Percentiles rank a stretch among this genome's conserved stretches.
phyloP scores from a whole-genome alignment of 2,888 invertebrate genomes.

The Chaetogeoica ovagalla region DNA sequence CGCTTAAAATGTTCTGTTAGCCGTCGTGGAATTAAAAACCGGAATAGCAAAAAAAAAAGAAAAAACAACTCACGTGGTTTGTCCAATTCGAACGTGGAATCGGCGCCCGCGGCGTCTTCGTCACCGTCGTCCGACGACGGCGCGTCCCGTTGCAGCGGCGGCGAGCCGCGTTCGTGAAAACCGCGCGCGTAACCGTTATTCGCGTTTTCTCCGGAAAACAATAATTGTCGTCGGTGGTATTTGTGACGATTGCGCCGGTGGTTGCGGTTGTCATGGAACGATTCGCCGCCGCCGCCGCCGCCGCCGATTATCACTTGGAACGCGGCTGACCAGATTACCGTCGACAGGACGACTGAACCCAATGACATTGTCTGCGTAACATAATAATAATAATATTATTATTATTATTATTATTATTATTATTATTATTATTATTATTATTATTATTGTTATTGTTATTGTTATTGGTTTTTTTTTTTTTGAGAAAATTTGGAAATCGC shows the following conservation, averaged over 20 bases:
- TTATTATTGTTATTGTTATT: too few relatives aligned
- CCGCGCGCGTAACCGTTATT: background rate
- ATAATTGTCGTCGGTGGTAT: slow-evolving; percentile 1
- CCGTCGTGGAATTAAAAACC: too few relatives aligned
- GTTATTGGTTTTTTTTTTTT: too few relatives aligned
- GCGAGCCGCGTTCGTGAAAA: background rate
- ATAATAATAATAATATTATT: too few relatives aligned
- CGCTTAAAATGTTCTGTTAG: too few relatives aligned
- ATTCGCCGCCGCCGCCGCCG: too few relatives aligned
- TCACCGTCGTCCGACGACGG: background rate
- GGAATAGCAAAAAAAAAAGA: too few relatives aligned
- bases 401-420: too few relatives aligned
- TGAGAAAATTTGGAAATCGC: too few relatives aligned
- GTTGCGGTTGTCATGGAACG: background rate
- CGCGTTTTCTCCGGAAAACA: background rate
- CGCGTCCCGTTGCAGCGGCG: background rate
- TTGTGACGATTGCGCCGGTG: slow-evolving; percentile 9
- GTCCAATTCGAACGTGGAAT: slow-evolving; percentile 22
- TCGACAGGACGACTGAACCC: slow-evolving; percentile 2
- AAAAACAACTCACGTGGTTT: slow-evolving; percentile 31
- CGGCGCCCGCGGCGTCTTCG: background rate
- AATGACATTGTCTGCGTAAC: slow-evolving; percentile 27
- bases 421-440: too few relatives aligned
- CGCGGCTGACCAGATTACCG: slow-evolving; percentile 16
- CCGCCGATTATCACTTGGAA: slow-evolving; percentile 1